Evolutionary conservation across 2,113 vertebrate genomes (phyloP).

Genomic region (Porphyrio hochstetteri): DNA sequence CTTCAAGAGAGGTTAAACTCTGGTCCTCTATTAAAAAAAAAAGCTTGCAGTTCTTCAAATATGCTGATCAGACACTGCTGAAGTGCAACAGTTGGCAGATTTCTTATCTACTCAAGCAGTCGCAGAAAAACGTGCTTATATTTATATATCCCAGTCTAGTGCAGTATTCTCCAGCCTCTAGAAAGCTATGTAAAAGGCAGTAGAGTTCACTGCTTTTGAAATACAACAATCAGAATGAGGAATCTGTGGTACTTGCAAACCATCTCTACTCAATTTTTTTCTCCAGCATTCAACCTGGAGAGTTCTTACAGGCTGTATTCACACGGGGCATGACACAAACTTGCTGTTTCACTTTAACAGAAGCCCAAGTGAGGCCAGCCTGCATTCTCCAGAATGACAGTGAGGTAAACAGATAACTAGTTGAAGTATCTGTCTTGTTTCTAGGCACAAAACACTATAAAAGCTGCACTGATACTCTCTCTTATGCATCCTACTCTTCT

Average conservation of each 20-base stretch:
- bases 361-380: neutral
- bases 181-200: neutral
- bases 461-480: neutral
- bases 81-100: neutral
- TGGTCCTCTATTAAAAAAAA: neutral
- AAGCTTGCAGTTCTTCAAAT: neutral
- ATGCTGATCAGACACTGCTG: neutral
- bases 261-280: neutral
- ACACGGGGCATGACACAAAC: accelerated
- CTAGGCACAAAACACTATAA: neutral
- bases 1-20: neutral
- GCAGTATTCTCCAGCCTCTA: neutral
- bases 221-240: neutral
- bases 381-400: neutral
- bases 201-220: neutral
- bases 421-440: neutral
- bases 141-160: neutral
- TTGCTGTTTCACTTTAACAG: neutral
- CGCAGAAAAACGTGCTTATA: neutral
- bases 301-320: neutral
- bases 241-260: neutral
- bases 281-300: neutral
- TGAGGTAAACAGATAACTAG: neutral
- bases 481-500: neutral
- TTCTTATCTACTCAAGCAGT: neutral